Evolutionary conservation across 2,113 vertebrate genomes (phyloP).

Genomic region (Daboia siamensis): DNA sequence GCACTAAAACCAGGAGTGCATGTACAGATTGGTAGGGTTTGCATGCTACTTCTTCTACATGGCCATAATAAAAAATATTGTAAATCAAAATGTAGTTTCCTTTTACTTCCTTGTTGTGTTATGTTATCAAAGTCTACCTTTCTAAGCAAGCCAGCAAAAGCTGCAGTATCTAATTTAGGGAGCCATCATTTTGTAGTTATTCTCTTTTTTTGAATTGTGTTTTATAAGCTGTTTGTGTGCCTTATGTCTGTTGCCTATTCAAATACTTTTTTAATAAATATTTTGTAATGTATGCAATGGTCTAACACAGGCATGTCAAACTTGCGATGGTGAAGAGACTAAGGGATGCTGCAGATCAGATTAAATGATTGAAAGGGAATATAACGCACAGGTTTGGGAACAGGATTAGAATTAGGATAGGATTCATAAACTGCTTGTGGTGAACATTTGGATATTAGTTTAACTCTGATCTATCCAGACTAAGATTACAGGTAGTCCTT

Average conservation of each 20-base stretch:
- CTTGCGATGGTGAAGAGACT: not conserved
- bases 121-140: not conserved
- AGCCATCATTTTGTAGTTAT: not conserved
- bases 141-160: not conserved
- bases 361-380: not conserved
- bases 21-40: not conserved
- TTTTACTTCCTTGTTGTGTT: not conserved
- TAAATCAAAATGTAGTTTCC: not conserved
- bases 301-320: not conserved
- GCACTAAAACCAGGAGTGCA: not conserved
- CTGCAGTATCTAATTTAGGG: not conserved
- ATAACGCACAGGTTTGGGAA: not conserved
- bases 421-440: not conserved
- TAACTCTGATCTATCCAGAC: not conserved
- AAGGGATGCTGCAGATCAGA: not conserved
- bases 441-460: not conserved
- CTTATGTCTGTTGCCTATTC: not conserved
- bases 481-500: not conserved
- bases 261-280: not conserved
- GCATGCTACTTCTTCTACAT: not conserved
- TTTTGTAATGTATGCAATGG: not conserved
- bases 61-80: not conserved
- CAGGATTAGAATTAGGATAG: not conserved
- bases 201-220: not conserved
- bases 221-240: not conserved